These are phyloP conservation scores for Amniataba percoides DNA, from an alignment of 2,797 vertebrate species.

Conservation along the genomic window DNA sequence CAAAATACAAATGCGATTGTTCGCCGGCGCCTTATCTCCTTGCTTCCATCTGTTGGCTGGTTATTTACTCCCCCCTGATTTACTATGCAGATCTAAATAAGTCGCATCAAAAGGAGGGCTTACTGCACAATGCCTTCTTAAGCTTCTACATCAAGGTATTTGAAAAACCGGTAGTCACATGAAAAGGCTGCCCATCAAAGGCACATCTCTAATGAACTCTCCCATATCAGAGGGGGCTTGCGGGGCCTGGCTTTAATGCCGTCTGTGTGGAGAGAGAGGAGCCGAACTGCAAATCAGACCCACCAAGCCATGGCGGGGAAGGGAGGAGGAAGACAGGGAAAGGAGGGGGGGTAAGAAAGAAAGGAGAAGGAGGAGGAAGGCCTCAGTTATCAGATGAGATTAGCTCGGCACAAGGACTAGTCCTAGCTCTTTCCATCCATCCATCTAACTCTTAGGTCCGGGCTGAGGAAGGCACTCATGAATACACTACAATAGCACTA, in stretches of 20 bases:
- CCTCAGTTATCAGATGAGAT: conserved; percentile 93
- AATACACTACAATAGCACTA: conserved; percentile 67
- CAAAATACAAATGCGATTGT: conserved; percentile 99
- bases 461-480: conserved; percentile 39
- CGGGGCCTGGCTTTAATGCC: conserved; percentile 94
- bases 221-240: conserved; percentile 93
- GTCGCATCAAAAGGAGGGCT: conserved; percentile 99
- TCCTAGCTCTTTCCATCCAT: conserved; percentile 83
- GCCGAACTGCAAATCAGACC: conserved; percentile 91
- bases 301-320: conserved; percentile 83
- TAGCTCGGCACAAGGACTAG: conserved; percentile 85
- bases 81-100: conserved; percentile 99
- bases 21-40: conserved; percentile 96
- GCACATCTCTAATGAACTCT: conserved; percentile 99
- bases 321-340: conserved; percentile 44
- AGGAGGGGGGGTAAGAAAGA: conserved; percentile 36
- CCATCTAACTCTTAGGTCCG: conserved; percentile 44
- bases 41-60: conserved; percentile 99
- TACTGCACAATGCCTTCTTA: conserved; percentile 99
- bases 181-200: conserved; percentile 98
- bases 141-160: conserved; percentile 99
- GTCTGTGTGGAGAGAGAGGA: conserved; percentile 82
- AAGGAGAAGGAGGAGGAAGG: conserved; percentile 77
- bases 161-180: conserved; percentile 97
- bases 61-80: conserved; percentile 99